phyloP scores from a whole-genome alignment of 2,888 invertebrate genomes.

The Cyaniris semiargus region DNA sequence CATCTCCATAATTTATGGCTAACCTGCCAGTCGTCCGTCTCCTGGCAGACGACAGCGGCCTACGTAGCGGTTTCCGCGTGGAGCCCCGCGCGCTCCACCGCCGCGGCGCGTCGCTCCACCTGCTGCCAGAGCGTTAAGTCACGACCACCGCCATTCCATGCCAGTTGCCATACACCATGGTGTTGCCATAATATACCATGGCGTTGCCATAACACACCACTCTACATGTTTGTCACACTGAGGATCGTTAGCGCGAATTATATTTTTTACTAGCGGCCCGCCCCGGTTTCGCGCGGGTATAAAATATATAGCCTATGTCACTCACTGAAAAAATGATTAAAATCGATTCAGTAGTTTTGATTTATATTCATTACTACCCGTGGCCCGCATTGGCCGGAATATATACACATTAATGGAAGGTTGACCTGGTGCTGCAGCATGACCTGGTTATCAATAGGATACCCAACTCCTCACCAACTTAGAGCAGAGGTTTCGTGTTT shows the following conservation, averaged over 20 bases:
- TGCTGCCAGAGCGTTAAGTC: constrained; percentile 48
- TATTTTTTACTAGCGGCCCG: too few relatives aligned
- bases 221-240: constrained; percentile 4
- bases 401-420: too few relatives aligned
- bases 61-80: constrained; percentile 71
- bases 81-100: constrained; percentile 76
- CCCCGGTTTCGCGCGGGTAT: too few relatives aligned
- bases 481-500: too few relatives aligned
- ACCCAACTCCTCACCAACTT: too few relatives aligned
- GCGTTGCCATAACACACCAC: constrained; percentile 14
- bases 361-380: too few relatives aligned
- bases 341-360: too few relatives aligned
- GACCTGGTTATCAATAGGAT: too few relatives aligned
- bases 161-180: not conserved
- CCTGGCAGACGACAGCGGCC: constrained; percentile 78
- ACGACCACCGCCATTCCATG: constrained; percentile 42
- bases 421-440: too few relatives aligned
- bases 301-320: too few relatives aligned
- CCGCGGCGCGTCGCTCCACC: constrained; percentile 75
- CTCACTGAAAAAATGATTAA: too few relatives aligned
- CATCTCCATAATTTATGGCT: not conserved
- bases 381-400: too few relatives aligned
- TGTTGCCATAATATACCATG: not conserved
- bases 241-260: not conserved
- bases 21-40: constrained; percentile 84